Base-by-base conservation (phyloP, 2,113 vertebrate genomes). In the Platysternon megacephalum region DNA sequence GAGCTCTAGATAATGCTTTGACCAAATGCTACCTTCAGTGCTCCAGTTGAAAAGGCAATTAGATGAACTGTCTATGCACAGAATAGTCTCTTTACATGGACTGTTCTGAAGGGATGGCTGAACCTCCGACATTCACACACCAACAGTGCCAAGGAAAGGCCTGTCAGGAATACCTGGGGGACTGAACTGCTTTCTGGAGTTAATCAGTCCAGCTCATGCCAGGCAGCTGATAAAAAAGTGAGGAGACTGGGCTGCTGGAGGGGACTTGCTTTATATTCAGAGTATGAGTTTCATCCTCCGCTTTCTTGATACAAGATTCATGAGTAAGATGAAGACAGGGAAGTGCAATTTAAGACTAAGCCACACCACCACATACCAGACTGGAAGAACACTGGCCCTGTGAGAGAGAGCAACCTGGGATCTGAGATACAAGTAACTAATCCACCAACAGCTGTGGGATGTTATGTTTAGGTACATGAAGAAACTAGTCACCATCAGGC, bases 221-320 rank as follows among this genome's bases (percentile, higher is more conserved):
- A 51, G 84, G 56, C 65, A 90, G 11, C 82, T 12, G 52, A 76
- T 89, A 51, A 85, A 89, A 82, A 87, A 94, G 7, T 44, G 79
- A 96, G 29, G 6, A 86, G 85, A 81, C 17, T 0, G 2, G 22
- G 74, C 85, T 80, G 85, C 32, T 3, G 28, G 49, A 80, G 74
- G 81, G 85, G 86, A 68, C 0, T 1, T 24, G 53, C 58, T 84
- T 65, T 46, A 0, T 21, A 1, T 52, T 0, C 0, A 11, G 29
- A 35, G 65, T 74, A 55, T 83, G 89, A 51, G 91, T 97, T 96
- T 96, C 97, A 93, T 51, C 79, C 48, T 13, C 85, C 0, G 3
- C 91, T 85, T 53, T 49, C 22, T 9, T 88, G 13, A 68, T 55
- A n/a, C 80, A 96, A 94, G 84, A 97, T 92, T 78, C 58, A 90